Evolutionary conservation across 2,797 vertebrate genomes (phyloP).

Genomic region (Platalea minor): DNA sequence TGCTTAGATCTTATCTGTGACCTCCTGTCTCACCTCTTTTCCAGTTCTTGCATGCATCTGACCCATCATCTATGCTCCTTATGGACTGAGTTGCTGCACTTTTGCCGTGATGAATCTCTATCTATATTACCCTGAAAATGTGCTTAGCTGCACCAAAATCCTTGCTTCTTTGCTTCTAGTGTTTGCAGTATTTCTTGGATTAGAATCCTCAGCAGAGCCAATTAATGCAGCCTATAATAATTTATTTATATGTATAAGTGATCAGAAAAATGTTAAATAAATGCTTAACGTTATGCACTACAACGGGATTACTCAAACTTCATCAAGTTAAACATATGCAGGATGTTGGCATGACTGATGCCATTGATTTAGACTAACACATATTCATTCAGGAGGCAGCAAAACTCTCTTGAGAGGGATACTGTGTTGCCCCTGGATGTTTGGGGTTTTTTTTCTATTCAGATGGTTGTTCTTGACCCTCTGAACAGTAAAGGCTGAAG

Average conservation of each 20-base stretch:
- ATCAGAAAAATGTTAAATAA: neutral
- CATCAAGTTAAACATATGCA: neutral
- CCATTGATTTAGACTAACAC: neutral
- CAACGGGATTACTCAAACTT: neutral
- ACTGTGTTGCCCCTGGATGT: neutral
- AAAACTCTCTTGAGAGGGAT: neutral
- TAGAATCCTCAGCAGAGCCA: neutral
- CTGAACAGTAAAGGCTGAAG: neutral
- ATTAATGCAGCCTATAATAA: neutral
- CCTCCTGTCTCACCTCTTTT: neutral
- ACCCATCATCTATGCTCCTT: neutral
- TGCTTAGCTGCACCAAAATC: neutral
- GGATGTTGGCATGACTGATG: neutral
- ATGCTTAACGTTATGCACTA: neutral
- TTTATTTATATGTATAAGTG: neutral
- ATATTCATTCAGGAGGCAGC: neutral
- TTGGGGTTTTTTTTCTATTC: rapidly evolving
- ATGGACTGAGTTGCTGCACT: neutral
- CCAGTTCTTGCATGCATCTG: neutral
- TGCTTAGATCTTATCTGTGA: neutral
- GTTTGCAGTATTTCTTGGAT: neutral
- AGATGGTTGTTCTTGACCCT: neutral
- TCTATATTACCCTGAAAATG: neutral
- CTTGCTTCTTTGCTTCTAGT: neutral
- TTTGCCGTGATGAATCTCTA: neutral